These are phyloP conservation scores for Molothrus ater DNA, from an alignment of 2,797 vertebrate species.

Conservation along the genomic window DNA sequence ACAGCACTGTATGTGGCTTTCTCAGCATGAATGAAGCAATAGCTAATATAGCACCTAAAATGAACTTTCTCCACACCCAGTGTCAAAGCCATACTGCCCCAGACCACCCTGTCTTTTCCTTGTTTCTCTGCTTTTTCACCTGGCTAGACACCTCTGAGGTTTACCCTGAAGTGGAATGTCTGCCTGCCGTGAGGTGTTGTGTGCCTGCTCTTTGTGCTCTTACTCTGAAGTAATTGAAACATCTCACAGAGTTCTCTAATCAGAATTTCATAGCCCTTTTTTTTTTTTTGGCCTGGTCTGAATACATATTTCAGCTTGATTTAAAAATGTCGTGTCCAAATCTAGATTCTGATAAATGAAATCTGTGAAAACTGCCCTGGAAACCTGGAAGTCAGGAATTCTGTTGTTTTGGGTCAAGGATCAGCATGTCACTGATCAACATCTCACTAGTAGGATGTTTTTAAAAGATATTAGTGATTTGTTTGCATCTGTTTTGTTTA, in stretches of 20 bases:
- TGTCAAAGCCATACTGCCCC: neutral
- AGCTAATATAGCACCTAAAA: neutral
- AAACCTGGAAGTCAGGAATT: neutral
- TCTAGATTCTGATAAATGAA: neutral
- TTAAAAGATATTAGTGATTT: neutral
- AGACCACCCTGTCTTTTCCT: rapidly evolving
- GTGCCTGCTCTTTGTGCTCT: neutral
- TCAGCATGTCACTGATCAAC: no score
- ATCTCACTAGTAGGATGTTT: neutral
- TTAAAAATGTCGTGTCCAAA: neutral
- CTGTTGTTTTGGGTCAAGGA: neutral
- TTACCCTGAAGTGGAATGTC: neutral
- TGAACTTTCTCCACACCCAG: neutral
- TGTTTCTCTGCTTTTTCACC: neutral
- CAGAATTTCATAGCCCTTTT: neutral
- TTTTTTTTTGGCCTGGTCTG: neutral
- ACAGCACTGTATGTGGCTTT: neutral
- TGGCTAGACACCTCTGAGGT: neutral
- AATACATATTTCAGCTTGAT: neutral
- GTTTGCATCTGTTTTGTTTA: neutral
- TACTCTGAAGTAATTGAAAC: neutral
- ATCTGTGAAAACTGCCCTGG: neutral
- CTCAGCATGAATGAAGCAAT: neutral
- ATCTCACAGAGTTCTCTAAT: neutral
- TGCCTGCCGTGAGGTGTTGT: neutral